These are phyloP conservation scores for Strix uralensis DNA, from an alignment of 2,113 vertebrate genomes.

Conservation along the genomic window DNA sequence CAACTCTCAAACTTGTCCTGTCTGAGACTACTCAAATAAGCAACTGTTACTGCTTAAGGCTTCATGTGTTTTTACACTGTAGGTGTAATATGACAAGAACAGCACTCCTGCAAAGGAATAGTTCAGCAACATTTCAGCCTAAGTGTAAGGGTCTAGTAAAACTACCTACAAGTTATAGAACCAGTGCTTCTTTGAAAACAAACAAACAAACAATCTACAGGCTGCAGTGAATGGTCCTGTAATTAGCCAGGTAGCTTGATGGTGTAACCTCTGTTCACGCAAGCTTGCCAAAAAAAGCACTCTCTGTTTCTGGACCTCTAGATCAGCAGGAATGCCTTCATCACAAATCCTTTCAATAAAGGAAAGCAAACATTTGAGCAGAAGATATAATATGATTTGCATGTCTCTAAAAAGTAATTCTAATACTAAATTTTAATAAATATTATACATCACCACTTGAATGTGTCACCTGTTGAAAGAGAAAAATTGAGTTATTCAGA, in stretches of 20 bases:
- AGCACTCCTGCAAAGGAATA: background rate
- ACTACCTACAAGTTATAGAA: background rate
- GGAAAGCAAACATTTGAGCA: background rate
- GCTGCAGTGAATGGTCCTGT: background rate
- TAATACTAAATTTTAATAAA: background rate
- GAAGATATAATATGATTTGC: background rate
- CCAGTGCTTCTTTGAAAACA: background rate
- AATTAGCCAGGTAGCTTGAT: background rate
- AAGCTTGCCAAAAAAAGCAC: background rate
- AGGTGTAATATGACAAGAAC: background rate
- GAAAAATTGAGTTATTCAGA: background rate
- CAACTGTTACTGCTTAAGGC: background rate
- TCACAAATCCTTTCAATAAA: background rate
- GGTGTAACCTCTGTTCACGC: background rate
- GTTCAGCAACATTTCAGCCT: background rate
- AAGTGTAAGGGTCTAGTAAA: background rate
- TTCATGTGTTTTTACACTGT: background rate
- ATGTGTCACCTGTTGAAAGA: background rate
- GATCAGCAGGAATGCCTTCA: background rate
- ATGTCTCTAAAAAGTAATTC: background rate
- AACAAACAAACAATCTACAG: background rate
- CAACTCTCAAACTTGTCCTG: background rate
- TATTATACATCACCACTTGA: background rate
- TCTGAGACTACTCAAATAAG: background rate
- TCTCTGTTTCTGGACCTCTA: background rate